Percentiles rank a stretch among this genome's conserved stretches.
Conservation (phyloP, 2,888 invertebrate species). For the Xanthia icteritia region DNA sequence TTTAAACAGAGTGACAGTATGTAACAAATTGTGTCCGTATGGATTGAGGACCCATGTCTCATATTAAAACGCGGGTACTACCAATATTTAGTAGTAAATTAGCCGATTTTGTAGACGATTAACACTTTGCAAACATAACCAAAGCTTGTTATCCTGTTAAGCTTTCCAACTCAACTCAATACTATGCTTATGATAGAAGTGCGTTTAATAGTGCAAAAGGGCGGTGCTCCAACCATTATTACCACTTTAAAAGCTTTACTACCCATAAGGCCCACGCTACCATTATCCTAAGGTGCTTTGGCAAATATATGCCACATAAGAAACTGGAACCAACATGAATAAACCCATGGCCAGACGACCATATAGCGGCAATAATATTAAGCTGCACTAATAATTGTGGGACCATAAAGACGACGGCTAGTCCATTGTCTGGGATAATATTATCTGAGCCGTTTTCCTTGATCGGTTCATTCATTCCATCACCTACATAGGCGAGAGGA, state of each 20-base stretch:
- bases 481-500: constrained; percentile 1
- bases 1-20: background rate
- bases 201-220: background rate
- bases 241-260: constrained; percentile 15
- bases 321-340: constrained; percentile 19
- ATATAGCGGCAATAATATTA: constrained; percentile 27
- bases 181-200: background rate
- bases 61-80: too few relatives aligned
- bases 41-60: too few relatives aligned
- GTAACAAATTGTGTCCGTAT: background rate
- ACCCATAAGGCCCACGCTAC: constrained; percentile 15
- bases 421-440: constrained; percentile 41
- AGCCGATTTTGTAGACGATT: background rate
- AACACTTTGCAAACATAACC: background rate
- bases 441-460: constrained; percentile 39
- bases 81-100: too few relatives aligned
- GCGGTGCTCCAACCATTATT: constrained; percentile 1
- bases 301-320: constrained; percentile 8
- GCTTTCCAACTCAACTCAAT: background rate
- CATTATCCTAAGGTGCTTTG: constrained; percentile 17
- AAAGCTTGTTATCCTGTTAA: background rate
- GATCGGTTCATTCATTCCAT: constrained; percentile 26
- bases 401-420: constrained; percentile 16
- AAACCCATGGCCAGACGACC: constrained; percentile 14
- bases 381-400: constrained; percentile 14